Base-by-base conservation (phyloP, 2,113 vertebrate species). In the Macquaria ambigua region DNA sequence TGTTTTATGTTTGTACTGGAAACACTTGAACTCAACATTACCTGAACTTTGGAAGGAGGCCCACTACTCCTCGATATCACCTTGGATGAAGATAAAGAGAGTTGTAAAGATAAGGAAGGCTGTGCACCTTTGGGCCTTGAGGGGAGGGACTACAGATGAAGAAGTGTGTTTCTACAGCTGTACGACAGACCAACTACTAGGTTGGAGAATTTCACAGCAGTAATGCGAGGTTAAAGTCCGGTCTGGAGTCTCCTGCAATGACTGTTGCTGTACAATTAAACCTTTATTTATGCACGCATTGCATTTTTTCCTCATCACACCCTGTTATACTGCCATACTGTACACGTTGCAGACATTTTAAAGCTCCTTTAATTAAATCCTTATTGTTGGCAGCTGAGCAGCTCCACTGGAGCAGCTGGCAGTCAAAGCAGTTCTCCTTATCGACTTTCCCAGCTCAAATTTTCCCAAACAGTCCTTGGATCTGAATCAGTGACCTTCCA, bases 1-100 rank as follows among this genome's bases (percentile, higher is more conserved):
- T 34, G 52, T 50, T 86, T 74, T 1, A 12, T 85, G 90, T 93
- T 83, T 77, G 21, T 55, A 89, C 69, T 83, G 8, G 31, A 86
- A 92, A 94, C 89, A 89, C 75, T 79, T 76, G 8, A 70, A 63
- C 52, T 46, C 31, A 31, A 20, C 23, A 16, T 75, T 28, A 66
- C 62, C 31, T 87, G 87, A 34, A 71, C 71, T 69, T 83, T 86
- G 76, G 48, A 85, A 59, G 56, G 43, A 74, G 62, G 67, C 71
- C 68, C 16, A 12, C 7, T 31, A 2, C 58, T 74, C 37, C 71
- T 84, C 66, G 52, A 43, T 73, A 87, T 89, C 88, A 93, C 89
- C 88, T 93, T 92, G 85, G 50, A 4, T 34, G 7, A n/a, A 64
- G 73, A 85, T 84, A 58, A 67, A 64, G 62, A 75, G 41, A 83